Conservation (phyloP, 2,888 invertebrate genomes). For the Caenorhabditis imperialis region DNA sequence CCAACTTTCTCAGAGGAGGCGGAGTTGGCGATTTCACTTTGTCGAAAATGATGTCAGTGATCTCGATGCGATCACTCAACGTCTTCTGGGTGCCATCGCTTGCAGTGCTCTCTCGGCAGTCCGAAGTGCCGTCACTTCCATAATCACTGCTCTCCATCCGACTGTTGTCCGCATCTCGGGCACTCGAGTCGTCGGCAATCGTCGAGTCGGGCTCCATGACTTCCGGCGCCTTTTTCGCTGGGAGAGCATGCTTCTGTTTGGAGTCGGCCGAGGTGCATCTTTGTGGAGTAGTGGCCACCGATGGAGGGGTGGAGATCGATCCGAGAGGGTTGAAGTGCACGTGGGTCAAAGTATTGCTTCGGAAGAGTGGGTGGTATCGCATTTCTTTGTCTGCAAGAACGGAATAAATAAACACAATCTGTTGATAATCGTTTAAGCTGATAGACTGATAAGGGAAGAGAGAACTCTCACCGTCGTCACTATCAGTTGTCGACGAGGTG, state of each 20-base stretch:
- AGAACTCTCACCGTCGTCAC: constrained; percentile 35
- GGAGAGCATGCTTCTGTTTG: constrained; percentile 59
- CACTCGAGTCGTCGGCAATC: constrained; percentile 24
- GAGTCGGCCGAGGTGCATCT: constrained; percentile 59
- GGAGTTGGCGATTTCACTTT: constrained; percentile 55
- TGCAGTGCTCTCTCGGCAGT: constrained; percentile 57
- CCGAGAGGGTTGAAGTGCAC: constrained; percentile 67
- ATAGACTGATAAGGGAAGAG: background rate
- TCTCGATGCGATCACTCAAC: constrained; percentile 62
- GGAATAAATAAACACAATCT: background rate
- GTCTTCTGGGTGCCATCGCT: constrained; percentile 59
- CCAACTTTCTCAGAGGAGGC: constrained; percentile 45
- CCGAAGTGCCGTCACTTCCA: constrained; percentile 58
- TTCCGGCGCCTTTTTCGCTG: constrained; percentile 7
- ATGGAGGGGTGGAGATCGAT: constrained; percentile 13
- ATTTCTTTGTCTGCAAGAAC: constrained; percentile 50
- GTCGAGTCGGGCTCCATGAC: constrained; percentile 51
- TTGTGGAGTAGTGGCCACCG: constrained; percentile 23
- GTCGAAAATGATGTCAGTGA: constrained; percentile 62
- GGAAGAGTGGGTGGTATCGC: constrained; percentile 66
- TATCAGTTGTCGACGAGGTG: constrained; percentile 30
- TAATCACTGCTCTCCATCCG: constrained; percentile 60
- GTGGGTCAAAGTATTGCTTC: constrained; percentile 67
- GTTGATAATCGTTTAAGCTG: background rate
- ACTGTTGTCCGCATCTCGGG: constrained; percentile 33